Evolutionary conservation across 1,140 invertebrate species (phyloP).

Genomic region (Sweltsa coloradensis): DNA sequence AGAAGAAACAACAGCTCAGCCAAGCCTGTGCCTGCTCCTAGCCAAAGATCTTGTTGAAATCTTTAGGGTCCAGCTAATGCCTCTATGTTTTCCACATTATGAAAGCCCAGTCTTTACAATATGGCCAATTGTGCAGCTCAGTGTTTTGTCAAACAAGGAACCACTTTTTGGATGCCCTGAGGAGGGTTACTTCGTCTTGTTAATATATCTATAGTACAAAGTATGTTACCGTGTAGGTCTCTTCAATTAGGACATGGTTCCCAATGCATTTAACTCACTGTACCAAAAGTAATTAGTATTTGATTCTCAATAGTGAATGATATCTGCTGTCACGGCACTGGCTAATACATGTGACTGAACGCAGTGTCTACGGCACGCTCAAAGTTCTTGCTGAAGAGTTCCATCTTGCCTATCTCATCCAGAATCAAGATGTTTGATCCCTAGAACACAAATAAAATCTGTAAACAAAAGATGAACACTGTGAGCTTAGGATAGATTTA

Average conservation of each 20-base stretch:
- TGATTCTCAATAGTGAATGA: slow-evolving; percentile 29
- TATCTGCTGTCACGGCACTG: slow-evolving; percentile 28
- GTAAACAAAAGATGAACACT: background rate
- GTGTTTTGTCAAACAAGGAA: too few relatives aligned
- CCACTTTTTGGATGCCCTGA: background rate
- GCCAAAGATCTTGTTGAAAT: too few relatives aligned
- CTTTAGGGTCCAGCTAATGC: too few relatives aligned
- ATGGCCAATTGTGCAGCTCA: too few relatives aligned
- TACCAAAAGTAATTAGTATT: slow-evolving; percentile 26
- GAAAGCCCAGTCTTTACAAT: too few relatives aligned
- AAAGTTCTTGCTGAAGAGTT: slow-evolving; percentile 33
- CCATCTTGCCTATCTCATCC: slow-evolving; percentile 40
- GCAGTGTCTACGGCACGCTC: slow-evolving; percentile 22
- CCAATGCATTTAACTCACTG: slow-evolving; percentile 12
- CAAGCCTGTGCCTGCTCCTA: too few relatives aligned
- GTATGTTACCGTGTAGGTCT: background rate
- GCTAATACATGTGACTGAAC: slow-evolving; percentile 16
- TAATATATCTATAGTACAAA: background rate
- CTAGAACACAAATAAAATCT: background rate
- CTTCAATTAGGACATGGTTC: background rate
- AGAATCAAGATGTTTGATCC: slow-evolving; percentile 22
- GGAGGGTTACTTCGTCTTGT: background rate
- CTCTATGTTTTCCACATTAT: too few relatives aligned
- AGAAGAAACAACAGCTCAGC: too few relatives aligned
- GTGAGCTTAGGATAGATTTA: background rate